These are phyloP conservation scores for Micrastur ruficollis DNA, from an alignment of 2,797 vertebrate species.

Conservation along the genomic window DNA sequence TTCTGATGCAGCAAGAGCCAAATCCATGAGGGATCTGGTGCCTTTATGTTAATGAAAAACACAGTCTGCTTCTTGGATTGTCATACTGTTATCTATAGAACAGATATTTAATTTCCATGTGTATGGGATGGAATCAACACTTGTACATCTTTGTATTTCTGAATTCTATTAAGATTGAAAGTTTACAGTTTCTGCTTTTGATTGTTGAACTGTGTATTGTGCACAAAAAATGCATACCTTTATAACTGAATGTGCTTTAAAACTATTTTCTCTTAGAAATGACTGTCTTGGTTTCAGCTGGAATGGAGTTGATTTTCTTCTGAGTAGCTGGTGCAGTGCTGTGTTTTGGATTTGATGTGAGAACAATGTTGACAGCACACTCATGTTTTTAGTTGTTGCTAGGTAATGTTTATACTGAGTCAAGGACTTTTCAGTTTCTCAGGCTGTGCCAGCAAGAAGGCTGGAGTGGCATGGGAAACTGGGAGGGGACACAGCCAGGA, in stretches of 20 bases:
- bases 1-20: not conserved
- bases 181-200: conserved; percentile 57
- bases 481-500: no score
- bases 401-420: no score
- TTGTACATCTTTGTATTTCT: conserved; percentile 19
- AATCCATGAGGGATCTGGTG: not conserved
- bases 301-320: no score
- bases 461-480: no score
- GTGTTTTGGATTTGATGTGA: no score
- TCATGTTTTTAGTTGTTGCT: no score
- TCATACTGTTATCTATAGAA: conserved; percentile 4
- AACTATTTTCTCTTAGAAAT: not conserved
- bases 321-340: no score
- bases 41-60: not conserved
- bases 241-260: conserved; percentile 8
- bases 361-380: no score
- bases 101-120: not conserved
- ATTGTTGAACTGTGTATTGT: conserved; percentile 52
- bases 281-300: not conserved
- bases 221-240: conserved; percentile 51
- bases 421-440: no score
- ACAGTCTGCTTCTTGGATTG: not conserved
- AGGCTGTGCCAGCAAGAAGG: no score
- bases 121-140: conserved; percentile 6
- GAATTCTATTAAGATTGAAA: conserved; percentile 43